Evolutionary conservation across 2,113 vertebrate genomes (phyloP).

Genomic region (Vanacampus margaritifer): DNA sequence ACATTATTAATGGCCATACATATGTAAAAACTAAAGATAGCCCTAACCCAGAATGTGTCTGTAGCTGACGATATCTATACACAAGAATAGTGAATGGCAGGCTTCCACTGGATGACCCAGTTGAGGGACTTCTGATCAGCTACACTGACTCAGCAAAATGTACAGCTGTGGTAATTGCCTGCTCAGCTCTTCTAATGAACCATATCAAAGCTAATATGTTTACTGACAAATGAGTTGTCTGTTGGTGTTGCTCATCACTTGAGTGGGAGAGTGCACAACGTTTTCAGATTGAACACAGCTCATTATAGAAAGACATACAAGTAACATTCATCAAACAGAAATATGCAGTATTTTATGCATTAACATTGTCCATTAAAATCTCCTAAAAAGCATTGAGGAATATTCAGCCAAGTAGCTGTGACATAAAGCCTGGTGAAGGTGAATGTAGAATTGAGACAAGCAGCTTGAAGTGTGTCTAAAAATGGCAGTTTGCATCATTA

Average conservation of each 20-base stretch:
- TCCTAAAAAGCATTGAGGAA: background rate
- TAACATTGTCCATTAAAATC: background rate
- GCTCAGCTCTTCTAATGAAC: constrained; percentile 24
- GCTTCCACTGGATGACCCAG: constrained; percentile 24
- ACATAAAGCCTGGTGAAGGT: background rate
- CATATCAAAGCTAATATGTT: constrained; percentile 8
- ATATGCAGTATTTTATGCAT: background rate
- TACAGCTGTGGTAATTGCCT: constrained; percentile 31
- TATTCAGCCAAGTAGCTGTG: background rate
- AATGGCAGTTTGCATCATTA: background rate
- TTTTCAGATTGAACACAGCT: background rate
- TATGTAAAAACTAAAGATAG: too few relatives aligned
- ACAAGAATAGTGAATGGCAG: constrained; percentile 40
- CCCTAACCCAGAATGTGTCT: too few relatives aligned
- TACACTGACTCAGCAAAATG: constrained; percentile 30
- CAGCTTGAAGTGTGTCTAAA: too few relatives aligned
- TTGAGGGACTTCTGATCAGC: constrained; percentile 23
- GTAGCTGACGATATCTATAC: background rate
- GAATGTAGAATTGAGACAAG: background rate
- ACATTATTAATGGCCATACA: background rate
- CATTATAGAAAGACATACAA: constrained; percentile 4
- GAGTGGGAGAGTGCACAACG: constrained; percentile 7
- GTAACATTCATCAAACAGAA: background rate
- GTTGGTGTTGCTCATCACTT: background rate
- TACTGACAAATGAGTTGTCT: constrained; percentile 8